Evolutionary conservation across 2,888 invertebrate species (phyloP).

Genomic region (Ectobius pallidus): DNA sequence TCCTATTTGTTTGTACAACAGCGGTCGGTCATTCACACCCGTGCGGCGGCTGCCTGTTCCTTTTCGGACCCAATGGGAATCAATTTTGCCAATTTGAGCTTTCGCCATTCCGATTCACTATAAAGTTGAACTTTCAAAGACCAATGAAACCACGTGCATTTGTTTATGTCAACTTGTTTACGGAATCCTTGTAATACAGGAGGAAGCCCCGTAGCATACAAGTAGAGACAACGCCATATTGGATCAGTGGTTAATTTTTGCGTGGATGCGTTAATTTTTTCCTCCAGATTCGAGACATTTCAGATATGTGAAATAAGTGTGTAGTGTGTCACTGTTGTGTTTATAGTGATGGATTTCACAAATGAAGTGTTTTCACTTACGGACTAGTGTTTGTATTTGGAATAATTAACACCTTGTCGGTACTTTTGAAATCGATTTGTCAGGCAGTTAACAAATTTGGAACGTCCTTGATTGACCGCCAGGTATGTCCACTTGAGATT

Average conservation of each 20-base stretch:
- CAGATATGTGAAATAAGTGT: conserved; percentile 29
- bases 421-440: conserved; percentile 60
- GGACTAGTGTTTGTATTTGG: conserved; percentile 27
- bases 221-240: conserved; percentile 61
- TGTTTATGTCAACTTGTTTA: conserved; percentile 44
- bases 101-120: neutral
- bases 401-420: conserved; percentile 49
- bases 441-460: conserved; percentile 62
- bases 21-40: conserved; percentile 22
- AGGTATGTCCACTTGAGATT: conserved; percentile 55
- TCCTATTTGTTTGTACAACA: conserved; percentile 27
- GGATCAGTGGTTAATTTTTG: conserved; percentile 66
- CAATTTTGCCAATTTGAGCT: neutral
- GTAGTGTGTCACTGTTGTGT: conserved; percentile 8
- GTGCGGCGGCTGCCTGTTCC: neutral
- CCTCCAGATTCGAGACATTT: conserved; percentile 28
- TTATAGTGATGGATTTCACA: neutral
- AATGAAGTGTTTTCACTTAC: conserved; percentile 12
- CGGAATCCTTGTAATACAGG: conserved; percentile 44
- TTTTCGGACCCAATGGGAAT: neutral
- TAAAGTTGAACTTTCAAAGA: conserved; percentile 21
- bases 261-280: conserved; percentile 54
- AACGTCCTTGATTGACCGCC: conserved; percentile 59
- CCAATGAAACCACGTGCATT: conserved; percentile 41
- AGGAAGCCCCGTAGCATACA: conserved; percentile 46